Base-by-base conservation (phyloP, 2,113 vertebrate genomes). In the Vimba vimba region DNA sequence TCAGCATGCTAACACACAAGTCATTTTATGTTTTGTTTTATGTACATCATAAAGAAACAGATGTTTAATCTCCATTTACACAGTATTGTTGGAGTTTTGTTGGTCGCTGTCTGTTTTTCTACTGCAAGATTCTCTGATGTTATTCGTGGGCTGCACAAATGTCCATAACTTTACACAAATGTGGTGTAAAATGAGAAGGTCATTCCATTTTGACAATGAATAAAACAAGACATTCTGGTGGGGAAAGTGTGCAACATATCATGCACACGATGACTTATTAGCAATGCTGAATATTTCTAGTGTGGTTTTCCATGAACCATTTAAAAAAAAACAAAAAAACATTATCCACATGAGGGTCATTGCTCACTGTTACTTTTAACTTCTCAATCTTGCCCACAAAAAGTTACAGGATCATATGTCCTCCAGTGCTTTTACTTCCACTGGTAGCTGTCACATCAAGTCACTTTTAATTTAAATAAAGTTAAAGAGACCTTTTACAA, bases 191-290 rank as follows among this genome's bases (percentile, higher is more conserved):
- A 74, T 74, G 43, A 74, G 39, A 74, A 47, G 47, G 43, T 74
- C 12, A 7, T 74, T 74, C 43, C 43, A 47, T 47, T 74, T 47
- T 74, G 23, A 47, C 71, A 74, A 74, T 74, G 43, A 74, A 47
- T 74, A 74, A 74, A 74, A 74, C 43, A 74, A 43, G 43, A 74
- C 71, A n/a, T 47, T 74, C 71, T 74, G 71, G 23, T 13, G 11
- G 39, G 23, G 11, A 47, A 25, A 74, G 2, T 25, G 71, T 13
- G 71, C 6, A 74, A 47, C 71, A 25, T 74, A 15, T 47, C 12
- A 15, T 15, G 6, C 71, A 25, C 71, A 25, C 7, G 23, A 74
- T 74, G 23, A 74, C 47, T 74, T 74, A 74, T 74, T 74, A 25
- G 21, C 43, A 47, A 17, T 45, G 23, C 71, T 74, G 71, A 74